Evolutionary conservation across 2,113 vertebrate genomes (phyloP).

Genomic region (Chaetodon auriga): DNA sequence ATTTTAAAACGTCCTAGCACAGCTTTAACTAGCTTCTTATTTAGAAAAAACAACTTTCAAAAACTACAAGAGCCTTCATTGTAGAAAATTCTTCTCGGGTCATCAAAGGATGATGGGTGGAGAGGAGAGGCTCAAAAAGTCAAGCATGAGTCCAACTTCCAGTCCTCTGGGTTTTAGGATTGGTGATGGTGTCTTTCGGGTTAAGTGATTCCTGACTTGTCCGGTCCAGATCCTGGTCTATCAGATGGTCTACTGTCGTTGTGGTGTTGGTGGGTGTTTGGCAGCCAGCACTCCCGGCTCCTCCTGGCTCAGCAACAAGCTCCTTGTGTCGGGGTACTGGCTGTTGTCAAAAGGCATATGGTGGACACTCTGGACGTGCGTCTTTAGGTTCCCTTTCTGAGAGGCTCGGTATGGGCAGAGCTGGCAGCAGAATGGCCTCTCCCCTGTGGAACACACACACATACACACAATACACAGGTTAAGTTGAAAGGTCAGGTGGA

Average conservation of each 20-base stretch:
- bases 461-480: slow-evolving; percentile 52
- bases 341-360: slow-evolving; percentile 81
- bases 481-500: slow-evolving; percentile 37
- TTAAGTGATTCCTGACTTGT: slow-evolving; percentile 39
- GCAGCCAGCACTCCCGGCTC: slow-evolving; percentile 50
- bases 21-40: slow-evolving; percentile 27
- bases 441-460: slow-evolving; percentile 68
- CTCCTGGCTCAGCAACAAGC: slow-evolving; percentile 59
- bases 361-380: slow-evolving; percentile 79
- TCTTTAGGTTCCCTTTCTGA: slow-evolving; percentile 93
- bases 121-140: slow-evolving; percentile 32
- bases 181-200: slow-evolving; percentile 14
- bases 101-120: slow-evolving; percentile 29
- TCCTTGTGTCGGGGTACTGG: slow-evolving; percentile 72
- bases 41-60: slow-evolving; percentile 5
- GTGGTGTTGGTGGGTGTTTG: slow-evolving; percentile 51
- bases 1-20: slow-evolving; percentile 34
- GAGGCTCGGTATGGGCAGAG: slow-evolving; percentile 89
- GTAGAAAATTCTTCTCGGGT: slow-evolving; percentile 27
- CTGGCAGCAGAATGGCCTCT: slow-evolving; percentile 84
- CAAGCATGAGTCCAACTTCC: slow-evolving; percentile 4
- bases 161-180: slow-evolving; percentile 17
- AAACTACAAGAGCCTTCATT: slow-evolving; percentile 40
- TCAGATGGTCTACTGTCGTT: slow-evolving; percentile 28
- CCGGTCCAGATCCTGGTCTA: slow-evolving; percentile 29